Base-by-base conservation (phyloP, 2,797 vertebrate genomes). In the Tympanoctomys barrerae region DNA sequence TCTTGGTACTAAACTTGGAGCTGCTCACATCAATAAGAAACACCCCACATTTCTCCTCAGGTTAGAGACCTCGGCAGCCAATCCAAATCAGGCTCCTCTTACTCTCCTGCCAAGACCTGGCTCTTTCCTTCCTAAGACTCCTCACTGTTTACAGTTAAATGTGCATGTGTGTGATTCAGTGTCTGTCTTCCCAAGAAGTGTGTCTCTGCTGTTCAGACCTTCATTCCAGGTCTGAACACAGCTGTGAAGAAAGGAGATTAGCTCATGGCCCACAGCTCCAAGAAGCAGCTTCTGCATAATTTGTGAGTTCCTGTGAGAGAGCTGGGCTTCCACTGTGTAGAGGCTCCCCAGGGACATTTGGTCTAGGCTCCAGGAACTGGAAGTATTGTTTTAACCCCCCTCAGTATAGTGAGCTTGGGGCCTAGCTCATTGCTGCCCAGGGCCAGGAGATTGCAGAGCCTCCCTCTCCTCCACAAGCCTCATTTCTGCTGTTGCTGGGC, bases 1-100 rank as follows among this genome's bases (percentile, higher is more conserved):
- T 99, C 97, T 99, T 99, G 24, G 98, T 99, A 88, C 99, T 99
- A 36, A 99, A 99, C 99, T 99, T 99, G 79, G 99, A 99, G 54
- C 99, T 98, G 0, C 99, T 99, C 98, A 99, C 90, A 9, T 99
- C 99, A 52, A 99, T 99, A 94, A 99, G 98, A 96, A 99, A 99
- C 96, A 99, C 98, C 46, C 99, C 98, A 24, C 99, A 98, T 97
- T 99, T 99, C 71, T 99, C 98, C 70, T 99, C 98, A 52, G 99
- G 98, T 1, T 98, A 99, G 95, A 99, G 98, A 11, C 98, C 99
- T 95, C 99, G 98, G 11, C 73, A 85, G 49, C 7, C 36, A 57
- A 2, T 61, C 26, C 16, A 13, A 52, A 79, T 24, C 33, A 89
- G 71, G 26, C 49, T 68, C n/a, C 52, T 81, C 66, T 39, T 75